Base-by-base conservation (phyloP, 2,888 invertebrate species). In the Tetragonisca angustula region DNA sequence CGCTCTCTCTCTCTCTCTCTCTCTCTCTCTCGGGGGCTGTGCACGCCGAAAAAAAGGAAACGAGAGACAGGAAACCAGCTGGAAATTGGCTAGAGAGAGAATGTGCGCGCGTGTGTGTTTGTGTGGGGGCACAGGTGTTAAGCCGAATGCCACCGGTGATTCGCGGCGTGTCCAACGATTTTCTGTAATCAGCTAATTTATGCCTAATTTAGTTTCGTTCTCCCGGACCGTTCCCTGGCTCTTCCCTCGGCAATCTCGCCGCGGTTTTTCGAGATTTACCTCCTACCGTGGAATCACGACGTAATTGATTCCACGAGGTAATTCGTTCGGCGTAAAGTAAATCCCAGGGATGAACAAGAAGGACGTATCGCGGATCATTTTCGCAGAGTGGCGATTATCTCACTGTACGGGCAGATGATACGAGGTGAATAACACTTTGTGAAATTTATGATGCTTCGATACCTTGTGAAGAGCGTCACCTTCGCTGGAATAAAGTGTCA, bases 51-150 rank as follows among this genome's bases (percentile, higher is more conserved):
- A 78, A 84, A 80, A 84, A 73, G 77, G 85, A 81, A 78, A 79
- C 79, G 77, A 56, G 24, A 69, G 85, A 70, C 71, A 79, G 82
- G 78, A 83, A 88, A 88, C 70, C 87, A 81, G 78, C 81, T 76
- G 79, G 81, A 86, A 89, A 89, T 87, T 85, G 84, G 43, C 68
- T 65, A 59, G 59, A 67, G 70, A 64, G 50, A 64, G 68, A 71
- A 52, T 62, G 27, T 52, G 43, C n/a, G 5, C 36, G 27, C 49
- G 49, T 49, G 43, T 36, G 36, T 43, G 1, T 11, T 9, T 43
- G 43, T 43, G 59, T 49, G 70, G 52, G 59, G 79, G 50, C 56
- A 67, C 43, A 15, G 36, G 19, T 59, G 65, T n/a, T 56, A 43
- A 64, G 71, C 49, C 9, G 78, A 77, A 79, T 59, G 64, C 49